Evolutionary conservation across 2,113 vertebrate genomes (phyloP).

Genomic region (Lophotis ruficrista): DNA sequence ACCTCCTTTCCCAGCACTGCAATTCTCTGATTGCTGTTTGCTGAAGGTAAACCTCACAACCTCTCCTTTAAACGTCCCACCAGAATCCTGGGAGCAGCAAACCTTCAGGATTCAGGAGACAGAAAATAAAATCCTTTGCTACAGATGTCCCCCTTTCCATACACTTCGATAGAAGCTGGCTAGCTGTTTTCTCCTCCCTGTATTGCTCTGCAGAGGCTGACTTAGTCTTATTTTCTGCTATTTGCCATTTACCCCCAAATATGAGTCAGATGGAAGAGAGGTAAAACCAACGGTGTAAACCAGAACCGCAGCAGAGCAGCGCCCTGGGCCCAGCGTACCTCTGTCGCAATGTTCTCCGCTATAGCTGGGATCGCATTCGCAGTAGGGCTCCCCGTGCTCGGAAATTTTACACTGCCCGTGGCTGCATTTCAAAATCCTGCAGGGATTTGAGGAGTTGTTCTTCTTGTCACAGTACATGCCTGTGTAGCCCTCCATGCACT

Average conservation of each 20-base stretch:
- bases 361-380: conserved; percentile 86
- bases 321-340: conserved; percentile 72
- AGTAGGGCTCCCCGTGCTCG: conserved; percentile 82
- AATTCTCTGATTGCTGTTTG: neutral
- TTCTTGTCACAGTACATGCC: conserved; percentile 86
- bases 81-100: neutral
- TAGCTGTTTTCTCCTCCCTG: neutral
- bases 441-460: conserved; percentile 82
- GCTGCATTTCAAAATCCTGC: conserved; percentile 85
- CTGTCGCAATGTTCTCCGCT: conserved; percentile 85
- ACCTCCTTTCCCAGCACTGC: neutral
- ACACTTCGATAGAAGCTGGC: accelerated
- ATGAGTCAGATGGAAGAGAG: neutral
- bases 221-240: neutral
- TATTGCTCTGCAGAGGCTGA: neutral
- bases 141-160: neutral
- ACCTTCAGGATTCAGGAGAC: neutral
- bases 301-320: neutral
- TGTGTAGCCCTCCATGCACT: conserved; percentile 85
- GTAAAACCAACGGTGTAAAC: neutral
- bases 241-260: neutral
- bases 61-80: neutral
- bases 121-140: neutral
- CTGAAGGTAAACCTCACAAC: neutral
- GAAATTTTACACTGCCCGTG: conserved; percentile 88